These are phyloP conservation scores for Pseudochromis fuscus DNA, from an alignment of 2,797 vertebrate genomes.

Conservation along the genomic window DNA sequence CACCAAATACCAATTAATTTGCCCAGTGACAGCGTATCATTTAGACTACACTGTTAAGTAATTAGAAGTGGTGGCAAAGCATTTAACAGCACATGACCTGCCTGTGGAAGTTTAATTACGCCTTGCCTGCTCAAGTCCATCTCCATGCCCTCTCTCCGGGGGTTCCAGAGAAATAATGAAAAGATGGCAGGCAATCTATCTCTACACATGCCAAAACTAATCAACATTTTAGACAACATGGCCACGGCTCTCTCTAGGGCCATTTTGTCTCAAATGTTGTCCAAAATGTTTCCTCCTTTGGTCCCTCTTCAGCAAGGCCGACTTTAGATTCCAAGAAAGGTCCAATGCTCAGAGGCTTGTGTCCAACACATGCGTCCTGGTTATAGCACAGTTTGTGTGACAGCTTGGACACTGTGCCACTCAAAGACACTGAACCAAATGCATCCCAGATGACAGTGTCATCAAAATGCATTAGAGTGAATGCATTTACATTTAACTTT, in stretches of 20 bases:
- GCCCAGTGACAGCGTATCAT: slow-evolving; percentile 76
- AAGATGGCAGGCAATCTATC: slow-evolving; percentile 81
- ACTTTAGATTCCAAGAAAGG: slow-evolving; percentile 33
- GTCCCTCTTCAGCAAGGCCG: slow-evolving; percentile 27
- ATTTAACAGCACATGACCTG: slow-evolving; percentile 81
- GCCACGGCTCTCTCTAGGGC: slow-evolving; percentile 42
- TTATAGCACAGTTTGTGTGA: slow-evolving; percentile 27
- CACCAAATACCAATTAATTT: slow-evolving; percentile 78
- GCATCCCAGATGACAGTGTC: neutral
- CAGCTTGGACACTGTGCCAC: slow-evolving; percentile 13
- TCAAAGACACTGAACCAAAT: slow-evolving; percentile 17
- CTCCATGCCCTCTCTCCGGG: slow-evolving; percentile 76
- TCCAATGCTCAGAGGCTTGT: slow-evolving; percentile 15
- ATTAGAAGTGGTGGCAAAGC: slow-evolving; percentile 78
- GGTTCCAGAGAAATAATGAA: slow-evolving; percentile 77
- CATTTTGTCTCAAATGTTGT: slow-evolving; percentile 55
- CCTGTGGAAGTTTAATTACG: slow-evolving; percentile 84
- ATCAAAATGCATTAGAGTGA: slow-evolving; percentile 18
- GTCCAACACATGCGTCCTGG: slow-evolving; percentile 8
- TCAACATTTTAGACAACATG: slow-evolving; percentile 77
- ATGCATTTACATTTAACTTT: neutral
- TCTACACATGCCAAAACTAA: slow-evolving; percentile 76
- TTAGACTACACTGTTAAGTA: slow-evolving; percentile 77
- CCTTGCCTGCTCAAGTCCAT: slow-evolving; percentile 72
- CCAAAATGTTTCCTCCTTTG: slow-evolving; percentile 46